Base-by-base conservation (phyloP, 2,888 invertebrate genomes). In the Blastobasis adustella region DNA sequence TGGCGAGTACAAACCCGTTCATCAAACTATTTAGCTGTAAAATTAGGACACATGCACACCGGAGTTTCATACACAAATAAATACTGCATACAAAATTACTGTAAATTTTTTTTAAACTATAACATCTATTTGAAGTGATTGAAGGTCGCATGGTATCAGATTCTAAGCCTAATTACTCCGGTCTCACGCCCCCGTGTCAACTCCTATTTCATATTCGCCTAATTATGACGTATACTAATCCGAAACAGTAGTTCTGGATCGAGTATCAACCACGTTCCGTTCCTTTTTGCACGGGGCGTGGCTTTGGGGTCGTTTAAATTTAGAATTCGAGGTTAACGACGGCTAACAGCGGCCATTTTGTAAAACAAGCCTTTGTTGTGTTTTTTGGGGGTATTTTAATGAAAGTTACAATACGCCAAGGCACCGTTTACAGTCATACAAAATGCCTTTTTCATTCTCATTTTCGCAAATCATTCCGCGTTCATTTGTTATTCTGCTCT, bases 141-240 rank as follows among this genome's bases (percentile, higher is more conserved):
- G 8, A 41, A 41, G 41, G 41, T 41, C 41, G 41, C 4, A 2
- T 4, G 10, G 23, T 10, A 10, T 45, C 45, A 10, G 7, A 23
- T 8, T 10, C 45, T 45, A 45, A 23, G 8, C 23, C 23, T 10
- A 45, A 49, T 36, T 37, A 5, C 38, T 38, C 49, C 47, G 54
- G 51, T 54, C 57, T 57, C 60, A 63, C 70, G 66, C 71, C 71
- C 61, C 60, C 57, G 58, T 58, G 39, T 62, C 51, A 51, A 60
- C 60, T 68, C 59, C 54, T 55, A 62, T 66, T 55, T 52, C 49
- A 46, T 60, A 71, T 66, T 63, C 65, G 57, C 59, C 66, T 71
- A 76, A 79, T 82, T 76, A 82, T 72, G 71, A 73, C 63, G 79
- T 76, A 77, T 82, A 60, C 52, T 68, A 66, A 82, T 60, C 74